Percentiles rank a stretch among this genome's conserved stretches.
These are phyloP conservation scores for Cyanoramphus novaezelandiae DNA, from an alignment of 2,113 vertebrate genomes.

Conservation along the genomic window DNA sequence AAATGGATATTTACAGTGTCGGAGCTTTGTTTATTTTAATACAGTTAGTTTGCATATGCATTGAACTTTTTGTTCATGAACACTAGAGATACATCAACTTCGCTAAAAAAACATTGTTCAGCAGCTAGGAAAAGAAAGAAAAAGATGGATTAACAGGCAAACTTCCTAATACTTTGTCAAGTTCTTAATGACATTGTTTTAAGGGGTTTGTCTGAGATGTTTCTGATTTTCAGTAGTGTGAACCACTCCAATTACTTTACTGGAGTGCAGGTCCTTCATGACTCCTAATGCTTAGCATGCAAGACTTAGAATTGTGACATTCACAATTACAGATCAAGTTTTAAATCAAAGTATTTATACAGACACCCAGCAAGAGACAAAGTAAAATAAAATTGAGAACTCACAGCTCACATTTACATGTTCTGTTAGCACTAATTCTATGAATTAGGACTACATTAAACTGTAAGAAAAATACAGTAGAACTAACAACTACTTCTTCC, in stretches of 20 bases:
- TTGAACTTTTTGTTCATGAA: background rate
- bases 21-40: background rate
- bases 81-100: background rate
- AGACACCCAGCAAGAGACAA: background rate
- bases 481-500: background rate
- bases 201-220: background rate
- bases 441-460: background rate
- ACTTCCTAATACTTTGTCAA: background rate
- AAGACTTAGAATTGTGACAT: background rate
- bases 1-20: background rate
- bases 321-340: background rate
- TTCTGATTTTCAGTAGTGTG: background rate
- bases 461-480: background rate
- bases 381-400: background rate
- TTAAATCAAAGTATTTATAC: background rate
- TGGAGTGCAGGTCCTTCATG: background rate
- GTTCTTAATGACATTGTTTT: background rate
- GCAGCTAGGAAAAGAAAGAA: background rate
- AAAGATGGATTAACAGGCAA: background rate
- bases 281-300: rapidly evolving
- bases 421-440: background rate
- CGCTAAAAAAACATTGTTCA: background rate
- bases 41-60: background rate
- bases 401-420: background rate
- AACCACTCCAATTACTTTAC: background rate